phyloP scores from a whole-genome alignment of 2,797 vertebrate species.

The Clarias fuscus region DNA sequence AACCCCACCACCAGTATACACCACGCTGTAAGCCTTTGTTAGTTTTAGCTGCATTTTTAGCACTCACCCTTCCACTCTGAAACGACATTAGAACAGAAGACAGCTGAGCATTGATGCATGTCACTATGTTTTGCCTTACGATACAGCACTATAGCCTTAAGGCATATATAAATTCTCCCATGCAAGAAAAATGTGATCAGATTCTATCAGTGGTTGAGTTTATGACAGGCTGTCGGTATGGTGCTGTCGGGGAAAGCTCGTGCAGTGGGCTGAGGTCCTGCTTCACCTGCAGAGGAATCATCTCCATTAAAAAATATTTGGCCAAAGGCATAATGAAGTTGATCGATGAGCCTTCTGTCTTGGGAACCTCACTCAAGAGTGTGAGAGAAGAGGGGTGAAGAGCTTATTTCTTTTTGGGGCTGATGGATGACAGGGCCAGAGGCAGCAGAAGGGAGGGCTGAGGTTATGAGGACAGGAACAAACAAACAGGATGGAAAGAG shows the following conservation, averaged over 20 bases:
- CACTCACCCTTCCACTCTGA: neutral
- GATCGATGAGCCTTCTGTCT: neutral
- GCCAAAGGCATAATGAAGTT: neutral
- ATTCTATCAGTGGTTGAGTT: neutral
- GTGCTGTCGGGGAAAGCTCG: neutral
- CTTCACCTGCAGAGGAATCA: neutral
- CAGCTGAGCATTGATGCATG: neutral
- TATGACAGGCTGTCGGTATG: neutral
- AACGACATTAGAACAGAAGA: slow-evolving; percentile 1
- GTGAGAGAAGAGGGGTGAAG: neutral
- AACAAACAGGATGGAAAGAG: neutral
- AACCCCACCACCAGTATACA: neutral
- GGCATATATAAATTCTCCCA: neutral
- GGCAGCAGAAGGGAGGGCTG: neutral
- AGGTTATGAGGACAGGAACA: slow-evolving; percentile 3
- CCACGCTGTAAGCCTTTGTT: neutral
- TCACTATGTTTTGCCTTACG: neutral
- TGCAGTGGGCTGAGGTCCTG: neutral
- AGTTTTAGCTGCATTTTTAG: neutral
- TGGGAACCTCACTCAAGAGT: slow-evolving; percentile 2
- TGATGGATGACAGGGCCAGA: slow-evolving; percentile 14
- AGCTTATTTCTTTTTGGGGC: slow-evolving; percentile 6
- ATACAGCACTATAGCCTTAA: too few species aligned
- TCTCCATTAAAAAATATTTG: neutral
- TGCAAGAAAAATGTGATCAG: slow-evolving; percentile 18